phyloP scores from a whole-genome alignment of 2,113 vertebrate genomes.

The Aythya baeri region DNA sequence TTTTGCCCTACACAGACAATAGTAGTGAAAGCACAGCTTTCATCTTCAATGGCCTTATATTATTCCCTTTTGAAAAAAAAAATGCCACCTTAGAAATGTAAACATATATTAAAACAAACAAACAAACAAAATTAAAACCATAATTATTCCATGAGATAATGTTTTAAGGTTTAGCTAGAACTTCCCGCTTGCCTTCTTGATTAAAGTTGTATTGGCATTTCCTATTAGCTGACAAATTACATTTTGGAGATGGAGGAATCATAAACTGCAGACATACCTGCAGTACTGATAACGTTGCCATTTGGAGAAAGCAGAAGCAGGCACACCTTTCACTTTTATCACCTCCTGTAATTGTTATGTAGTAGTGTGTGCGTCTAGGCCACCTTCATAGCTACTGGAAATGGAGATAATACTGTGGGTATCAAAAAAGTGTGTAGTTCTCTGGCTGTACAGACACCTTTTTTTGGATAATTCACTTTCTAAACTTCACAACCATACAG shows the following conservation, averaged over 20 bases:
- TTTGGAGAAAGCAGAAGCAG: not conserved
- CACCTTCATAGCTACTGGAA: not conserved
- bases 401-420: not conserved
- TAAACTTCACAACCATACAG: not conserved
- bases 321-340: constrained; percentile 41
- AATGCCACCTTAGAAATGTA: not conserved
- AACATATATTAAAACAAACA: not conserved
- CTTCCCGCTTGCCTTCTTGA: not conserved
- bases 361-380: not conserved
- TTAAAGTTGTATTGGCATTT: not conserved
- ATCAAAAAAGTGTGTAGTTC: not conserved
- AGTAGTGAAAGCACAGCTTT: not conserved
- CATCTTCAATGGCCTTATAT: not conserved
- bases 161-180: not conserved
- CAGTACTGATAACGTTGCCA: not conserved
- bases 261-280: not conserved
- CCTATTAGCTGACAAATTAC: not conserved
- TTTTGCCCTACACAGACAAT: not conserved
- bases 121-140: not conserved
- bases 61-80: not conserved
- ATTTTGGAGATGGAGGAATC: not conserved
- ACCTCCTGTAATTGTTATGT: not conserved
- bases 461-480: not conserved
- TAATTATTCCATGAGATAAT: not conserved
- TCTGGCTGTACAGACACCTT: not conserved